Evolutionary conservation across 2,797 vertebrate species (phyloP).

Genomic region (Alca torda): DNA sequence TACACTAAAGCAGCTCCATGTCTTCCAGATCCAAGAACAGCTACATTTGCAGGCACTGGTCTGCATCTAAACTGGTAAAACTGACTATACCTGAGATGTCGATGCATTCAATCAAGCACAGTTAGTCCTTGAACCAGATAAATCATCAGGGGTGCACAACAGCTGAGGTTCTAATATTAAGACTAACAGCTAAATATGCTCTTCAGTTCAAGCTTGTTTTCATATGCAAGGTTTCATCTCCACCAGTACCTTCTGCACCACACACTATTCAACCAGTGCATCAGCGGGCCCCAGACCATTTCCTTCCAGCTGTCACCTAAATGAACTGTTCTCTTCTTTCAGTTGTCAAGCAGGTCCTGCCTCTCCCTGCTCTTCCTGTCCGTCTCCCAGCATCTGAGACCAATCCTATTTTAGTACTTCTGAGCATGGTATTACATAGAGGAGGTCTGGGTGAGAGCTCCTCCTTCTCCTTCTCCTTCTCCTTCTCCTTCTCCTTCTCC

Average conservation of each 20-base stretch:
- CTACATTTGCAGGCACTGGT: neutral
- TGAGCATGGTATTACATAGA: neutral
- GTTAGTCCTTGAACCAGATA: neutral
- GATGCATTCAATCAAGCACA: neutral
- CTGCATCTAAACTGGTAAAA: neutral
- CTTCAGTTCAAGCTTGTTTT: neutral
- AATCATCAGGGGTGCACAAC: neutral
- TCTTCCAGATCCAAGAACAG: neutral
- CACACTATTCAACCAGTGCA: neutral
- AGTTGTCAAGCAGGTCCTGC: neutral
- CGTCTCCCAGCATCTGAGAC: neutral
- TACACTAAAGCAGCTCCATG: neutral
- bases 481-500: neutral
- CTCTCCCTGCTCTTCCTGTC: neutral
- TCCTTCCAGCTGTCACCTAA: neutral
- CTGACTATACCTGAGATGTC: neutral
- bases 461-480: too few relatives aligned
- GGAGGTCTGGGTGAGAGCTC: neutral
- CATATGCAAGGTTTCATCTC: neutral
- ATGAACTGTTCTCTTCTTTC: neutral
- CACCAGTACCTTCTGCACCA: neutral
- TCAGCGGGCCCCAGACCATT: neutral
- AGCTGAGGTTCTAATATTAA: neutral
- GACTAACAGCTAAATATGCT: neutral
- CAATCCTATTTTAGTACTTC: neutral